Evolutionary conservation across 2,888 invertebrate species (phyloP).

Genomic region (Graphium colonna): DNA sequence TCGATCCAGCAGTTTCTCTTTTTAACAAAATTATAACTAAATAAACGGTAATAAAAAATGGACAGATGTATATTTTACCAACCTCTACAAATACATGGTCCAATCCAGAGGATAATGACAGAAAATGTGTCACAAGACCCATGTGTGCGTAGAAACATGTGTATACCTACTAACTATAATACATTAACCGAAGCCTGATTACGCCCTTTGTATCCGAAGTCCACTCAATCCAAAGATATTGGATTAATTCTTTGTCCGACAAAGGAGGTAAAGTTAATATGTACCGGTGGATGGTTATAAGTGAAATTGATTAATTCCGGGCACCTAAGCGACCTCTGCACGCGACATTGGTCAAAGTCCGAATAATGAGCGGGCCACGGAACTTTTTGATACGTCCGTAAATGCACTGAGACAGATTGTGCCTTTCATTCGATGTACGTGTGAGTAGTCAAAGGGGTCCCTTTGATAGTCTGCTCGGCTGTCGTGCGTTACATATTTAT

Average conservation of each 20-base stretch:
- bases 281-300: conserved; percentile 44
- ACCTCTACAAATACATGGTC: no score
- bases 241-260: conserved; percentile 31
- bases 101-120: no score
- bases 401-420: conserved; percentile 51
- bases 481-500: conserved; percentile 25
- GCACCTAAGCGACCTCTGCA: conserved; percentile 32
- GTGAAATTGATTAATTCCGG: conserved; percentile 55
- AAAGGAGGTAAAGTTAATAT: conserved; percentile 39
- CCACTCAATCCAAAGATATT: conserved; percentile 28
- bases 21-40: background rate
- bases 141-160: background rate
- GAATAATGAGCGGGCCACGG: conserved; percentile 37
- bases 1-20: no score
- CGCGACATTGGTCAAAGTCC: conserved; percentile 61
- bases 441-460: conserved; percentile 55
- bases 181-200: conserved; percentile 25
- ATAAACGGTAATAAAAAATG: background rate
- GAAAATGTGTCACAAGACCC: background rate
- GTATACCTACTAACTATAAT: conserved; percentile 15
- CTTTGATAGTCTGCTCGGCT: conserved; percentile 47
- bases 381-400: conserved; percentile 56
- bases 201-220: conserved; percentile 23
- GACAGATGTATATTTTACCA: background rate
- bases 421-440: conserved; percentile 45